phyloP scores from a whole-genome alignment of 2,113 vertebrate genomes.

The Cheilinus undulatus region DNA sequence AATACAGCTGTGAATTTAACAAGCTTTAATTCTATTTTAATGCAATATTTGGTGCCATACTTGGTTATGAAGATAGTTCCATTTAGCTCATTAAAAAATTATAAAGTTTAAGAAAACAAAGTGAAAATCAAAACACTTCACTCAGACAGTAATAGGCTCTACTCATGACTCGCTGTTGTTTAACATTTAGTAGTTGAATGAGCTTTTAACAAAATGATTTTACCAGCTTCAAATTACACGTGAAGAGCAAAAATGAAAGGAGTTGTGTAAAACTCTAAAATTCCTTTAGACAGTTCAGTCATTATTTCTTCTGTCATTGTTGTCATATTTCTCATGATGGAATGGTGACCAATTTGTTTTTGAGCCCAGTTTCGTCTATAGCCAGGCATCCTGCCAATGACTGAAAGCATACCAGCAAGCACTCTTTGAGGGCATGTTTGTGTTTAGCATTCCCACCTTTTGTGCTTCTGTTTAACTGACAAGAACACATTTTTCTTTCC shows the following conservation, averaged over 20 bases:
- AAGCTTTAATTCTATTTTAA: background rate
- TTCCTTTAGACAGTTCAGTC: background rate
- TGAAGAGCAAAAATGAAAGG: background rate
- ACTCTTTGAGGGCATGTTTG: constrained; percentile 38
- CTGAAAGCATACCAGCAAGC: constrained; percentile 14
- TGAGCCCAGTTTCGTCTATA: constrained; percentile 48
- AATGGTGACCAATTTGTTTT: constrained; percentile 25
- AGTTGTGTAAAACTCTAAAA: background rate
- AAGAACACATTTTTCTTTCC: constrained; percentile 14
- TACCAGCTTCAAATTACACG: background rate
- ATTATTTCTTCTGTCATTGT: background rate
- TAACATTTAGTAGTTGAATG: no score
- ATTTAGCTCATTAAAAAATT: background rate
- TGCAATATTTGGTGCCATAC: background rate
- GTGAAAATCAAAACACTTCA: no score
- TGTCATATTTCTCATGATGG: background rate
- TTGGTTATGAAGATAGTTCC: background rate
- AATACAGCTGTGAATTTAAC: background rate
- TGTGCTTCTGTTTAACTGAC: constrained; percentile 15
- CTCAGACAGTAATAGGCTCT: no score
- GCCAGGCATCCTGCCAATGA: constrained; percentile 41
- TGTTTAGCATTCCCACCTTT: constrained; percentile 25
- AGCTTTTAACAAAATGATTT: no score
- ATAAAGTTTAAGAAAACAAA: background rate
- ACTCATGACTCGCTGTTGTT: no score